Evolutionary conservation across 2,888 invertebrate genomes (phyloP).

Genomic region (Matsumyia berberina): DNA sequence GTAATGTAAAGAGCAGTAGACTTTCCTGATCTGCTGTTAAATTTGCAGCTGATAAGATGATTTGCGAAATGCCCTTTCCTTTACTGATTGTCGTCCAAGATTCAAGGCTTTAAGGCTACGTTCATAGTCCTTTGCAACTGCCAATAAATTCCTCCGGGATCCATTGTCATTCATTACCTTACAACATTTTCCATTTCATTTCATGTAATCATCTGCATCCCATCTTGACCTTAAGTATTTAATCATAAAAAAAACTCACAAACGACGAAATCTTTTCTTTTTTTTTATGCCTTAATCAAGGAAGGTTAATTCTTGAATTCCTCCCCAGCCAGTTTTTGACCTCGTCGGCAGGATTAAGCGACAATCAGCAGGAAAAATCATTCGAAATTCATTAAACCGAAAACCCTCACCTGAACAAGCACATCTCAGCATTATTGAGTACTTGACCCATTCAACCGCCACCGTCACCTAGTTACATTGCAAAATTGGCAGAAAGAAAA

Average conservation of each 20-base stretch:
- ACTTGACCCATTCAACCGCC: constrained; percentile 28
- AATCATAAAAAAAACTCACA: constrained; percentile 11
- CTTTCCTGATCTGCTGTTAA: too few species aligned
- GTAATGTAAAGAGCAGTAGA: too few species aligned
- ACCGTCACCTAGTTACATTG: constrained; percentile 31
- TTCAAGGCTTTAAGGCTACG: too few species aligned
- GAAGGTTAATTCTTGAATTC: constrained; percentile 14
- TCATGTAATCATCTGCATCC: constrained; percentile 11
- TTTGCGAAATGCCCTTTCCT: too few species aligned
- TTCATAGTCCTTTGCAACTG: too few species aligned
- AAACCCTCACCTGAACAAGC: constrained; percentile 17
- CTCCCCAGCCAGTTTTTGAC: neutral
- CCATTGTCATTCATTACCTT: neutral
- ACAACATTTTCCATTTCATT: constrained; percentile 1
- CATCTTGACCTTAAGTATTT: constrained; percentile 10
- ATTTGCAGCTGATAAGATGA: too few species aligned
- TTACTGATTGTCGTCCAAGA: too few species aligned
- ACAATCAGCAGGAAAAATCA: constrained; percentile 47
- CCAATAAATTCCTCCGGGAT: neutral
- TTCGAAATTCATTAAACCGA: constrained; percentile 38
- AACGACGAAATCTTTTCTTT: constrained; percentile 10
- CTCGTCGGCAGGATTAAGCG: constrained; percentile 35
- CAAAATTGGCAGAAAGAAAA: constrained; percentile 25
- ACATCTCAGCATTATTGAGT: constrained; percentile 35
- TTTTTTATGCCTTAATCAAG: constrained; percentile 1